phyloP scores from a whole-genome alignment of 2,888 invertebrate genomes.

The Trissolcus brochymenae region DNA sequence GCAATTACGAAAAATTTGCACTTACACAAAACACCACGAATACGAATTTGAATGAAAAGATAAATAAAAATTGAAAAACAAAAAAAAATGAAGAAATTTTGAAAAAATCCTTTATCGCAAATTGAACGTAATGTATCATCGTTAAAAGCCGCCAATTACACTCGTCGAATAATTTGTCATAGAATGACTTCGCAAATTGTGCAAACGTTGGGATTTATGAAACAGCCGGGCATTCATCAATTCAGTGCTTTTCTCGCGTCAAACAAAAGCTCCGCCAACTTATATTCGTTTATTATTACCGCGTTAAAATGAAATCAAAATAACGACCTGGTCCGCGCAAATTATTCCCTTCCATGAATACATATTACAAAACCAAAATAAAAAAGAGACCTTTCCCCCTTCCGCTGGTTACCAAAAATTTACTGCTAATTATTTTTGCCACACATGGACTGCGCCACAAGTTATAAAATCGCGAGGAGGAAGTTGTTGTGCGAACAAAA shows the following conservation, averaged over 20 bases:
- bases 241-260: slow-evolving; percentile 49
- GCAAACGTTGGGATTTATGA: slow-evolving; percentile 55
- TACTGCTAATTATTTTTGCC: slow-evolving; percentile 73
- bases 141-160: slow-evolving; percentile 55
- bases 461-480: slow-evolving; percentile 37
- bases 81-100: too few relatives aligned
- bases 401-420: slow-evolving; percentile 62
- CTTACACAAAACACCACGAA: too few relatives aligned
- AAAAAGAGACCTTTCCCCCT: slow-evolving; percentile 46
- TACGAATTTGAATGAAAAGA: too few relatives aligned
- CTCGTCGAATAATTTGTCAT: slow-evolving; percentile 54
- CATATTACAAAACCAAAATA: slow-evolving; percentile 52
- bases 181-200: slow-evolving; percentile 56
- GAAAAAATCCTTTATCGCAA: slow-evolving; percentile 17
- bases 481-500: slow-evolving; percentile 35
- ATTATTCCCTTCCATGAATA: slow-evolving; percentile 55
- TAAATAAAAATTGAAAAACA: too few relatives aligned
- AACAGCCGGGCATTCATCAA: slow-evolving; percentile 53
- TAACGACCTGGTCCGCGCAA: slow-evolving; percentile 50
- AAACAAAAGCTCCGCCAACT: slow-evolving; percentile 55
- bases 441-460: slow-evolving; percentile 20
- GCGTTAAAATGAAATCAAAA: slow-evolving; percentile 58
- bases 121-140: slow-evolving; percentile 52
- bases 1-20: too few relatives aligned
- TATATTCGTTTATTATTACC: slow-evolving; percentile 56